phyloP scores from a whole-genome alignment of 2,888 invertebrate genomes.

The Cosmorhoe ocellata region DNA sequence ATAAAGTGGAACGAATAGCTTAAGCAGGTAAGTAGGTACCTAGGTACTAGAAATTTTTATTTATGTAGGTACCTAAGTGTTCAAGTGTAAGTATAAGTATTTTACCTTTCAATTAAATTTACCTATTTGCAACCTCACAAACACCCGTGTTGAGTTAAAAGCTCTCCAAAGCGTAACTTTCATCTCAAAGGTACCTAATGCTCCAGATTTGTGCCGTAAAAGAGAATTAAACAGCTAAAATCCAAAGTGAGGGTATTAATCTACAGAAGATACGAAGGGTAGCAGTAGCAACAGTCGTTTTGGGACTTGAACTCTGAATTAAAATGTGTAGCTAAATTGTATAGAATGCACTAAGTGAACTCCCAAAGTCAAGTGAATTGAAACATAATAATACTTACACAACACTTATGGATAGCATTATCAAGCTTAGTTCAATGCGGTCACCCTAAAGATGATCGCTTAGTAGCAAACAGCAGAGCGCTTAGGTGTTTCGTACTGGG shows the following conservation, averaged over 20 bases:
- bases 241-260: constrained; percentile 49
- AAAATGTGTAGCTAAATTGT: constrained; percentile 6
- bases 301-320: constrained; percentile 25
- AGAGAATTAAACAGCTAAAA: constrained; percentile 50
- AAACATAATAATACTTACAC: too few relatives aligned
- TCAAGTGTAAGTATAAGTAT: too few relatives aligned
- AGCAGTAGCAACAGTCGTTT: constrained; percentile 25
- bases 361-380: background rate
- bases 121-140: constrained; percentile 3
- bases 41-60: too few relatives aligned
- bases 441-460: too few relatives aligned
- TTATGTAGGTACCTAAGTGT: too few relatives aligned
- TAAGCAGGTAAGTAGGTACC: too few relatives aligned
- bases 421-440: too few relatives aligned
- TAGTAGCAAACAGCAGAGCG: too few relatives aligned
- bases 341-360: background rate
- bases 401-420: too few relatives aligned
- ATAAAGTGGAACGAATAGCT: too few relatives aligned
- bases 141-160: constrained; percentile 2
- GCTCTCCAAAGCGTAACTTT: constrained; percentile 23
- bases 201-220: constrained; percentile 55
- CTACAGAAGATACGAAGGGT: constrained; percentile 41
- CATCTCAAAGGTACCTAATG: constrained; percentile 46
- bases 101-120: background rate
- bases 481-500: too few relatives aligned